Evolutionary conservation across 2,113 vertebrate species (phyloP), one percentile per base, ranked within the genome.

Genomic region (Campylorhamphus procurvoides): DNA sequence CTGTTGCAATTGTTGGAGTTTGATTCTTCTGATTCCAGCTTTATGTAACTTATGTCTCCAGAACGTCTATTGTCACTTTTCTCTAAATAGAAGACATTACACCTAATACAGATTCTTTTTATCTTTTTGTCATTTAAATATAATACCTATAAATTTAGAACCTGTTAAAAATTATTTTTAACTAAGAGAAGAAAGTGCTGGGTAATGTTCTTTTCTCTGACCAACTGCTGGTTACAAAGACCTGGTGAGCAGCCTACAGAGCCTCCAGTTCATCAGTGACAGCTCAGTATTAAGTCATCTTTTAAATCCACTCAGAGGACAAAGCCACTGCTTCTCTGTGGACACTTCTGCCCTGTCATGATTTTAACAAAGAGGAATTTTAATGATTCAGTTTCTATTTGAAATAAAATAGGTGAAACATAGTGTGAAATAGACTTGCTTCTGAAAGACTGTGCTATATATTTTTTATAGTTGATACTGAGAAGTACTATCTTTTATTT

Each of bases 111-210:
- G 76, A 47, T 37, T 68, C 52, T 90, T 93, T 87, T 77, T 56
- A 35, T 44, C 77, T 94, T 89, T 94, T 93, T 94, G 74, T 95
- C 66, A 82, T 95, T 96, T 87, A 94, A 95, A 94, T 95, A 83
- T 33, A 84, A 68, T 89, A 87, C 31, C 40, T 53, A 14, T 84
- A 96, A 80, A 94, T 95, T 90, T 92, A 94, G 90, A 90, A 72
- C 60, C 85, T 64, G 39, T 72, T 84, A 64, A 40, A 79, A 60
- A 52, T 80, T 94, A 72, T 87, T 91, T 93, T 93, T 91, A 76
- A 46, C 91, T 84, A 62, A 10, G 63, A 88, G 74, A 67, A 69
- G 87, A 71, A 92, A 96, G 79, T 84, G 56, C 52, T 77, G 62
- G 76, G 73, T 53, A 49, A 86, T 59, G 42, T 72, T 87, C 83